Evolutionary conservation across 2,113 vertebrate genomes (phyloP).

Genomic region (Motacilla tschutschensis): DNA sequence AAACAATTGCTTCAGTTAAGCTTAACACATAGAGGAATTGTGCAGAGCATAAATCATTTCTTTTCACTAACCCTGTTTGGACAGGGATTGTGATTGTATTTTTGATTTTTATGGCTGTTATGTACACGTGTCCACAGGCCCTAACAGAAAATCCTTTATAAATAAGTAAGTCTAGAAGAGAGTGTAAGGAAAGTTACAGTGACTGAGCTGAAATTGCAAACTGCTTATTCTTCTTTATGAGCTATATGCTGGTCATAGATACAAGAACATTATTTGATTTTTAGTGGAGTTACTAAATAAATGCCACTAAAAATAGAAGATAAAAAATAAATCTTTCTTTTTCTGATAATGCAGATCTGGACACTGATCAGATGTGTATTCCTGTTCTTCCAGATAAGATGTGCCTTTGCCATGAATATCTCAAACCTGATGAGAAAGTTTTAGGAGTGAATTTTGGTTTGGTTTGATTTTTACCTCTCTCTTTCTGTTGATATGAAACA

Average conservation of each 20-base stretch:
- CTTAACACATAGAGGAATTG: slow-evolving; percentile 10
- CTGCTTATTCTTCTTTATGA: not conserved
- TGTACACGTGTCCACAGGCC: not conserved
- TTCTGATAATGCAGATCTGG: not conserved
- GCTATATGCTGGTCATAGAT: not conserved
- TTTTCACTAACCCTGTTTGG: slow-evolving; percentile 52
- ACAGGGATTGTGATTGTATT: not conserved
- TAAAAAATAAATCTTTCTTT: not conserved
- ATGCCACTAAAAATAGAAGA: not conserved
- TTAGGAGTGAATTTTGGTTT: not conserved
- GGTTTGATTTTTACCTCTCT: not conserved
- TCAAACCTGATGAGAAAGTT: not conserved
- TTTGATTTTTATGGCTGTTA: slow-evolving; percentile 25
- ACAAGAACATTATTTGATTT: not conserved
- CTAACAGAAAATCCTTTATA: not conserved
- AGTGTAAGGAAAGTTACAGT: not conserved
- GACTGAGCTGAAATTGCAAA: slow-evolving; percentile 31
- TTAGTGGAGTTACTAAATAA: not conserved
- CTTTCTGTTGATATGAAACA: not conserved
- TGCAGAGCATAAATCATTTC: slow-evolving; percentile 29
- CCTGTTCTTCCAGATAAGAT: not conserved
- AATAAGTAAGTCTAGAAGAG: not conserved
- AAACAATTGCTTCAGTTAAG: slow-evolving; percentile 40
- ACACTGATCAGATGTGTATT: not conserved
- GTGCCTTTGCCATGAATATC: not conserved